Conservation (phyloP, 2,113 vertebrate genomes). For the Lampris megalopsis region DNA sequence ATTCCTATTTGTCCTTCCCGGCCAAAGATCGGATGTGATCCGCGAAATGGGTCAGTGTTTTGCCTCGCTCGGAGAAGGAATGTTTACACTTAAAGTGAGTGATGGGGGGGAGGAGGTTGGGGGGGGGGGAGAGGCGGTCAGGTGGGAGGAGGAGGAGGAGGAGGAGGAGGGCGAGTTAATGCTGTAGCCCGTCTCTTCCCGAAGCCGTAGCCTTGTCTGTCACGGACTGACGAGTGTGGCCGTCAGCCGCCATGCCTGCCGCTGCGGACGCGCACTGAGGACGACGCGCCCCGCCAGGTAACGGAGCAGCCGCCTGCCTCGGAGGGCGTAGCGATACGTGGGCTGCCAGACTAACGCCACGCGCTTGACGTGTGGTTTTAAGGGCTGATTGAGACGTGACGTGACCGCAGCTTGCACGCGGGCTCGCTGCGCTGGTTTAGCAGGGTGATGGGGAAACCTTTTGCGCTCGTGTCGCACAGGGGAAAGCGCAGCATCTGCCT, state of each 20-base stretch:
- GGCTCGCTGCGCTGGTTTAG: too few species aligned
- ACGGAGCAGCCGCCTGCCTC: too few species aligned
- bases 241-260: conserved; percentile 51
- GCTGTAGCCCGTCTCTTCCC: conserved; percentile 40
- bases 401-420: not conserved
- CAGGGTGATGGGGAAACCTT: too few species aligned
- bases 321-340: too few species aligned
- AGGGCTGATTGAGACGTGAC: conserved; percentile 22
- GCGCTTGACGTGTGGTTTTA: conserved; percentile 35
- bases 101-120: conserved; percentile 27
- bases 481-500: too few species aligned
- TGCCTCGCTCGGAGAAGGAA: conserved; percentile 10
- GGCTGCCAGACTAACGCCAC: too few species aligned
- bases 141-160: conserved; percentile 49
- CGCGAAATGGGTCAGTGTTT: conserved; percentile 15
- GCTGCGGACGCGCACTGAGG: conserved; percentile 59
- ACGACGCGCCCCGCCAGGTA: conserved; percentile 67
- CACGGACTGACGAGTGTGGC: conserved; percentile 37
- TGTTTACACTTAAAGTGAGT: conserved; percentile 44
- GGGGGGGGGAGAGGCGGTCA: conserved; percentile 45
- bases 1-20: not conserved
- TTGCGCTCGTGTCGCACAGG: too few species aligned
- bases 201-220: conserved; percentile 34
- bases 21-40: conserved; percentile 44
- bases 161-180: too few species aligned